Base-by-base conservation (phyloP, 2,113 vertebrate genomes). In the Microcebus jonahi region DNA sequence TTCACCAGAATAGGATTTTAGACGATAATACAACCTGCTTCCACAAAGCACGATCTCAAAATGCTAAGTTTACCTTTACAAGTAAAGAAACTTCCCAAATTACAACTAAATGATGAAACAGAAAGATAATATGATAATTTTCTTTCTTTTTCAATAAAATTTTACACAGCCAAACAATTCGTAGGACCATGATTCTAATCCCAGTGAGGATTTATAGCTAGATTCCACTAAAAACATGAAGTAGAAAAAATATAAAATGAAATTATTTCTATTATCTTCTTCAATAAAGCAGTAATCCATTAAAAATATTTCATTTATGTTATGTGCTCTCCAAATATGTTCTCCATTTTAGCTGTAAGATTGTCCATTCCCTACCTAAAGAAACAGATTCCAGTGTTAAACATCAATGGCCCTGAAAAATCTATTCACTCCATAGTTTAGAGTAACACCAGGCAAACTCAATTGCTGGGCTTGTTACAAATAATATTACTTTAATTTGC, bases 1-100 rank as follows among this genome's bases (percentile, higher is more conserved):
- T 90, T 89, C 77, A 91, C 18, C n/a, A 87, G 55, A 91, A 91
- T 31, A 95, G 25, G 59, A 39, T 83, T 95, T 53, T 79, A 88
- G 92, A 91, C 13, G 68, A 70, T 61, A 25, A 70, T 59, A 86
- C 50, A 17, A 88, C 2, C 14, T 63, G 4, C 45, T 82, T 95
- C 48, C 1, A 36, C 11, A 91, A 93, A 80, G 7, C 5, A 27
- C 27, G 23, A 55, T 86, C 48, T 94, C 34, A 93, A 91, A 97
- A 75, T 4, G 57, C 17, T 70, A 95, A 93, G 8, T 45, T 5
- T 73, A 9, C 17, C 31, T 50, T 87, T 93, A 59, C 73, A 77
- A 77, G 12, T 79, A n/a, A 79, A 82, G 59, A 57, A 39, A 63
- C 0, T 77, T 3, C 21, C 3, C 18, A 57, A 73, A 53, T 88